Conservation (phyloP, 2,888 invertebrate species). For the Dolichomitus sp. region DNA sequence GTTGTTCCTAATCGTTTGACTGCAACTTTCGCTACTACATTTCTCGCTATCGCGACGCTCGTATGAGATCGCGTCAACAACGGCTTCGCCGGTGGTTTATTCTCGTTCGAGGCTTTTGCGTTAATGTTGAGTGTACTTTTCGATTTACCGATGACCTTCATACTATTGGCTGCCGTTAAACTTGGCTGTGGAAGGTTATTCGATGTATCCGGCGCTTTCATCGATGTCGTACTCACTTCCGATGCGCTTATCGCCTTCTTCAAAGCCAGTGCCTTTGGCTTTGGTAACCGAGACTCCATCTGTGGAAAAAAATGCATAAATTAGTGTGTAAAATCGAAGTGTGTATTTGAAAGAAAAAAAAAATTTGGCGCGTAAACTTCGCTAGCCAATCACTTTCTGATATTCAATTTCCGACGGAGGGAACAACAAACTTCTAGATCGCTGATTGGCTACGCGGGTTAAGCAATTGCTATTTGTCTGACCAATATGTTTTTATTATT, state of each 20-base stretch:
- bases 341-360: too few species aligned
- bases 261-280: conserved; percentile 72
- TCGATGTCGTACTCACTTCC: conserved; percentile 39
- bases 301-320: conserved; percentile 30
- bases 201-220: conserved; percentile 54
- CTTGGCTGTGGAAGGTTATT: conserved; percentile 11
- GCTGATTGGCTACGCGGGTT: too few species aligned
- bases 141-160: conserved; percentile 67
- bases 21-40: conserved; percentile 51
- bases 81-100: conserved; percentile 72
- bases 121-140: conserved; percentile 71
- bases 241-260: conserved; percentile 72
- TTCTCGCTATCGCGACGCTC: conserved; percentile 69
- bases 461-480: too few species aligned
- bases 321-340: background rate
- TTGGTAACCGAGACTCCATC: conserved; percentile 88
- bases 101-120: conserved; percentile 74
- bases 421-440: too few species aligned
- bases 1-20: conserved; percentile 76
- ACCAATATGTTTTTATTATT: too few species aligned
- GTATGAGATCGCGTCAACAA: conserved; percentile 75
- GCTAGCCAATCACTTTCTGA: too few species aligned
- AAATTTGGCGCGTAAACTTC: background rate
- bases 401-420: too few species aligned
- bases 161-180: conserved; percentile 6